phyloP scores from a whole-genome alignment of 2,888 invertebrate species.

The Idaea biselata region DNA sequence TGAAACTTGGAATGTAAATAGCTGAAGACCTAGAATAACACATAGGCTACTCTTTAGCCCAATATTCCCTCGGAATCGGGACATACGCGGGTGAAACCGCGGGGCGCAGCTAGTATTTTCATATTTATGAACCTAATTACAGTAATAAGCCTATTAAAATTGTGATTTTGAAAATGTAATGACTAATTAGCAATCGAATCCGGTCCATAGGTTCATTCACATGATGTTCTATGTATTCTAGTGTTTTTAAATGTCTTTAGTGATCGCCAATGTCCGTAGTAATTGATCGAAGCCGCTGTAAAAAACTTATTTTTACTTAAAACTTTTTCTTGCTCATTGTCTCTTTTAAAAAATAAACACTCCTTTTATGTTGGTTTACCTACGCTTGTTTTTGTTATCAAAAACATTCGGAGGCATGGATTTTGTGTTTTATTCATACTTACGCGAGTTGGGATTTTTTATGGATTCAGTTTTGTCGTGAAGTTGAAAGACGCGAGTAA shows the following conservation, averaged over 20 bases:
- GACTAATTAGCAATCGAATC: neutral
- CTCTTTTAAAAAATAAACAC: constrained; percentile 33
- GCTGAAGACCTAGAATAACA: no score
- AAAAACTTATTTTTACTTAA: constrained; percentile 53
- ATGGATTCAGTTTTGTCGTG: constrained; percentile 25
- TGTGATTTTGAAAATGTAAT: neutral
- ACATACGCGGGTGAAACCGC: no score
- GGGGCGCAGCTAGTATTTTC: no score
- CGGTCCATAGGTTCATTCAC: neutral
- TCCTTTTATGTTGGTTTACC: constrained; percentile 23
- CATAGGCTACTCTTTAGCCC: no score
- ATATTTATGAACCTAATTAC: no score
- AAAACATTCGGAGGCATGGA: constrained; percentile 29
- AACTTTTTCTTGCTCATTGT: constrained; percentile 30
- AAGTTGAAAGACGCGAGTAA: neutral
- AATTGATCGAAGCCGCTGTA: constrained; percentile 73
- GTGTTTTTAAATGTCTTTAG: neutral
- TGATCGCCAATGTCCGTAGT: constrained; percentile 47
- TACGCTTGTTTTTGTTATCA: constrained; percentile 34
- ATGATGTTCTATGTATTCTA: constrained; percentile 29
- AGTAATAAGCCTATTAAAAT: no score
- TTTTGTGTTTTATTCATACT: constrained; percentile 35
- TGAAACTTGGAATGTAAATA: no score
- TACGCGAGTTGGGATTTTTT: constrained; percentile 16
- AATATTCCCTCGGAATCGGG: no score